Percentiles rank a stretch among this genome's conserved stretches.
Conservation (phyloP, 1,140 invertebrate genomes). For the Saxidomus purpurata region DNA sequence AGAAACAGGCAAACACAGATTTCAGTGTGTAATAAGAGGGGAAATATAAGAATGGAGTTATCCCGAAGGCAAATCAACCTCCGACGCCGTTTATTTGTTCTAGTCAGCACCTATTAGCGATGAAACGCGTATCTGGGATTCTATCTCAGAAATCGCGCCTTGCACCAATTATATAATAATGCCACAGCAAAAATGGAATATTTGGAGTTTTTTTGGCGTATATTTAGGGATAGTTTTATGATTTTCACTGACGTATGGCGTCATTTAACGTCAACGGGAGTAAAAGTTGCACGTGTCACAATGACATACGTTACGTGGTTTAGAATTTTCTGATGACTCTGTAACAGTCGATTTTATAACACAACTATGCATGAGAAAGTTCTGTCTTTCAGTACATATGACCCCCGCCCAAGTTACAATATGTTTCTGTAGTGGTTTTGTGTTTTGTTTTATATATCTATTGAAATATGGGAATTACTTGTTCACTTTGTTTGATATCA, state of each 20-base stretch:
- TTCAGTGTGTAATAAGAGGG: not conserved
- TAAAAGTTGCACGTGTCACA: not conserved
- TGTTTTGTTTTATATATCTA: too few relatives aligned
- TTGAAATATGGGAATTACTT: too few relatives aligned
- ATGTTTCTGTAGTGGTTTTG: too few relatives aligned
- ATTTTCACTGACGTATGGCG: not conserved
- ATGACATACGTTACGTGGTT: not conserved
- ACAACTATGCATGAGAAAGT: not conserved
- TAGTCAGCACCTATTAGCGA: slow-evolving; percentile 44
- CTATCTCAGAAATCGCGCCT: slow-evolving; percentile 9
- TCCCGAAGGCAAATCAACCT: not conserved
- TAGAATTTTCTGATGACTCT: not conserved
- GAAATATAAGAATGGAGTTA: not conserved
- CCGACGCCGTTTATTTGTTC: slow-evolving; percentile 46
- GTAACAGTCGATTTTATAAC: too few relatives aligned
- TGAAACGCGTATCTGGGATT: not conserved
- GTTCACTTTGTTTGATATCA: too few relatives aligned
- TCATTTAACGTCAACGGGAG: not conserved
- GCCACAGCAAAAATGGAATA: slow-evolving; percentile 18
- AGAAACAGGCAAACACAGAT: not conserved
- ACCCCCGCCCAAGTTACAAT: too few relatives aligned
- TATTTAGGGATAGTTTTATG: not conserved
- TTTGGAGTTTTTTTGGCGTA: not conserved
- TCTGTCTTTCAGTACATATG: too few relatives aligned
- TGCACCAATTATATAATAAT: slow-evolving; percentile 54